Conservation (phyloP, 2,113 vertebrate species). For the Odobenus rosmarus region DNA sequence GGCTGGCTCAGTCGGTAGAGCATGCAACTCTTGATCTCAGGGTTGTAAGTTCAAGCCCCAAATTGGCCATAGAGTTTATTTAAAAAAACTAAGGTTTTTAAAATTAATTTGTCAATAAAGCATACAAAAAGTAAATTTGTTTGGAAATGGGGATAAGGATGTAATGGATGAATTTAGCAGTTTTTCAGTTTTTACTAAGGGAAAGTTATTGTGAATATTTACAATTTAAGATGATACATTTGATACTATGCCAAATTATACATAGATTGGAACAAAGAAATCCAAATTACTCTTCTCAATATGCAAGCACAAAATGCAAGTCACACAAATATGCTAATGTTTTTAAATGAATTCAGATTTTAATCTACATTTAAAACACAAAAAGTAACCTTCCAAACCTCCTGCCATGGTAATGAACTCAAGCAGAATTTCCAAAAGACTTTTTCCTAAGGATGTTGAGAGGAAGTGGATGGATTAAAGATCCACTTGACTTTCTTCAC, state of each 20-base stretch:
- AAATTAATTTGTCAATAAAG: slow-evolving; percentile 35
- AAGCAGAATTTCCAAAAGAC: slow-evolving; percentile 25
- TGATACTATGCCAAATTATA: background rate
- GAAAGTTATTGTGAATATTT: slow-evolving; percentile 16
- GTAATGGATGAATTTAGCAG: background rate
- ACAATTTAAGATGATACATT: background rate
- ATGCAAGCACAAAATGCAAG: background rate
- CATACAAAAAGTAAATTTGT: slow-evolving; percentile 2
- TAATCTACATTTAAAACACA: slow-evolving; percentile 38
- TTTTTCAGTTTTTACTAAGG: slow-evolving; percentile 4
- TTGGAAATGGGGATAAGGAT: background rate
- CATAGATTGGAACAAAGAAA: background rate
- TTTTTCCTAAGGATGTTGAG: background rate
- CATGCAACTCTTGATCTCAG: background rate
- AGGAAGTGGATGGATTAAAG: background rate
- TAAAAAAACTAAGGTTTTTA: background rate
- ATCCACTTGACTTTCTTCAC: background rate
- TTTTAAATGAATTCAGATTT: slow-evolving; percentile 49
- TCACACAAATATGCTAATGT: background rate
- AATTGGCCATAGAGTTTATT: background rate
- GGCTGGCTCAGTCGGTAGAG: background rate
- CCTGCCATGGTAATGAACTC: background rate
- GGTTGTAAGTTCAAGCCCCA: background rate
- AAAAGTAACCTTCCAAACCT: slow-evolving; percentile 10
- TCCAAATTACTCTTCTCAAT: background rate